Conservation (phyloP, 1,140 invertebrate genomes). For the Mya arenaria region DNA sequence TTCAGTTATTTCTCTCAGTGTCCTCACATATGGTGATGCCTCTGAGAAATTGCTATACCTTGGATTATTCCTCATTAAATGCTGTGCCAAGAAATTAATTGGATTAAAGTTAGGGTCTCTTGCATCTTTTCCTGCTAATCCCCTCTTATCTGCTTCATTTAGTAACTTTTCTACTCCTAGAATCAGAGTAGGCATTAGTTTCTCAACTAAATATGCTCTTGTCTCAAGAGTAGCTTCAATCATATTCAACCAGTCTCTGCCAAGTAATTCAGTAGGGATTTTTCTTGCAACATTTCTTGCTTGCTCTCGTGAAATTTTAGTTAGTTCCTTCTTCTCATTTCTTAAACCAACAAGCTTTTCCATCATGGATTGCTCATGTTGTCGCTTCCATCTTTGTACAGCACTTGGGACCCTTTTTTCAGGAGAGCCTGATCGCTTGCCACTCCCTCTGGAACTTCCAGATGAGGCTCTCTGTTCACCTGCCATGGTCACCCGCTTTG, state of each 20-base stretch:
- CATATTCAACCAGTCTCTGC: constrained; percentile 78
- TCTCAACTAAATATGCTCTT: constrained; percentile 78
- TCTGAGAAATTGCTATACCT: constrained; percentile 79
- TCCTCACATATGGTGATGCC: constrained; percentile 79
- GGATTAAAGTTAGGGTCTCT: constrained; percentile 80
- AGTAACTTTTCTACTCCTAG: constrained; percentile 80
- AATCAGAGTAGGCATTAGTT: constrained; percentile 79
- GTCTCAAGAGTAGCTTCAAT: constrained; percentile 77
- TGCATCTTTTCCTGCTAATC: constrained; percentile 67
- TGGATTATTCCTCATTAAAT: constrained; percentile 81
- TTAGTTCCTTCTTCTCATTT: constrained; percentile 73
- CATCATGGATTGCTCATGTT: constrained; percentile 79
- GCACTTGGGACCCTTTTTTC: constrained; percentile 65
- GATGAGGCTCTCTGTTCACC: constrained; percentile 33
- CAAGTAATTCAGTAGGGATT: constrained; percentile 80
- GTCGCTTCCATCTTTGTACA: constrained; percentile 74
- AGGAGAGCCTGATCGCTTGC: constrained; percentile 49
- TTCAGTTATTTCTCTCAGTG: constrained; percentile 77
- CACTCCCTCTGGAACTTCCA: constrained; percentile 52
- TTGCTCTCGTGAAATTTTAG: constrained; percentile 67
- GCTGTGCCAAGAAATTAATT: constrained; percentile 81
- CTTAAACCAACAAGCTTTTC: constrained; percentile 72
- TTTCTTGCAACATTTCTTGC: constrained; percentile 74
- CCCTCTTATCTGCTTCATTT: constrained; percentile 76
- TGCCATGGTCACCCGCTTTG: constrained; percentile 61